Conservation (phyloP, 2,888 invertebrate genomes). For the Callyntrura sp. region DNA sequence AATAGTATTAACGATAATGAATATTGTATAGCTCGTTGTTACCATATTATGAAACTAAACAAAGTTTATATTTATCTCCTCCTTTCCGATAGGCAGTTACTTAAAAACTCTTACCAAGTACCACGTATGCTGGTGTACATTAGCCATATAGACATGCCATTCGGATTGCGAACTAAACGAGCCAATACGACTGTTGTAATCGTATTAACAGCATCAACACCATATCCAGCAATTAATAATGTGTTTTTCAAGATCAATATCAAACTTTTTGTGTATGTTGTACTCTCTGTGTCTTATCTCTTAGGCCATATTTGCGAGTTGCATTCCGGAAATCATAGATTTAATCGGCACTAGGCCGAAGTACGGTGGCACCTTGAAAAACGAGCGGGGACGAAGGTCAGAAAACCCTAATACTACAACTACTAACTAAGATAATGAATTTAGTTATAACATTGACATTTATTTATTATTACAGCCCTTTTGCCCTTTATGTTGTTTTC, state of each 20-base stretch:
- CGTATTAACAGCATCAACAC: slow-evolving; percentile 39
- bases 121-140: slow-evolving; percentile 8
- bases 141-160: slow-evolving; percentile 31
- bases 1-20: slow-evolving; percentile 16
- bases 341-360: slow-evolving; percentile 99
- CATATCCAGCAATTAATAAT: slow-evolving; percentile 60
- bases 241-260: slow-evolving; percentile 35
- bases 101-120: neutral
- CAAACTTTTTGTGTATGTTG: slow-evolving; percentile 69
- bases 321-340: slow-evolving; percentile 99
- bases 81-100: slow-evolving; percentile 38
- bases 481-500: slow-evolving; percentile 56
- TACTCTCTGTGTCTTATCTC: slow-evolving; percentile 76
- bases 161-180: slow-evolving; percentile 19
- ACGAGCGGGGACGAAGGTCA: slow-evolving; percentile 99
- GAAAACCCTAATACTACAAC: slow-evolving; percentile 79
- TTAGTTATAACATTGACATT: slow-evolving; percentile 70
- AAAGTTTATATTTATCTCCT: slow-evolving; percentile 7
- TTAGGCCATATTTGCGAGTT: slow-evolving; percentile 99
- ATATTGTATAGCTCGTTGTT: slow-evolving; percentile 24
- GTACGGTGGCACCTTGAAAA: slow-evolving; percentile 99
- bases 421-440: slow-evolving; percentile 74
- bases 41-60: slow-evolving; percentile 23
- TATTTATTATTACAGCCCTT: slow-evolving; percentile 56
- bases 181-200: slow-evolving; percentile 26